Conservation (phyloP, 2,888 invertebrate genomes). For the Drosophila prolongata region DNA sequence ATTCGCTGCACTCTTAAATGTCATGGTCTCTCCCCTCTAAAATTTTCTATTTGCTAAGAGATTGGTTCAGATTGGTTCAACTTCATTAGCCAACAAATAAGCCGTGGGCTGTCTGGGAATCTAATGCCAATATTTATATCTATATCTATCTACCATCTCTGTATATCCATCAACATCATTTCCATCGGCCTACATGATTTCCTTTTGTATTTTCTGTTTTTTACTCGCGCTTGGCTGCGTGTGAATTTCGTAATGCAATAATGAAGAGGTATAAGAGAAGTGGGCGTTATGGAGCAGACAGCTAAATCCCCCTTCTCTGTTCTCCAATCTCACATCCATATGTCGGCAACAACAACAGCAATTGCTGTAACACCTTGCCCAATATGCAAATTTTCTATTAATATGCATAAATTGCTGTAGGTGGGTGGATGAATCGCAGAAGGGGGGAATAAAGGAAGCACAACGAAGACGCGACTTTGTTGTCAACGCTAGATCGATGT, state of each 20-base stretch:
- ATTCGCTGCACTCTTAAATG: slow-evolving; percentile 32
- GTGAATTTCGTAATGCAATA: slow-evolving; percentile 47
- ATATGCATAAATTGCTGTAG: slow-evolving; percentile 68
- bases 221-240: slow-evolving; percentile 40
- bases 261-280: slow-evolving; percentile 32
- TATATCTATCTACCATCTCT: slow-evolving; percentile 12
- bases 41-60: slow-evolving; percentile 8
- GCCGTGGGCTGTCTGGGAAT: slow-evolving; percentile 42
- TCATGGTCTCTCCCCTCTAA: slow-evolving; percentile 35
- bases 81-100: slow-evolving; percentile 43
- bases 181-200: slow-evolving; percentile 31
- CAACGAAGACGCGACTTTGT: slow-evolving; percentile 60
- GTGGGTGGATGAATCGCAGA: slow-evolving; percentile 9
- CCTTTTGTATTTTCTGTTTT: slow-evolving; percentile 14
- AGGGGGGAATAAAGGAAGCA: slow-evolving; percentile 11
- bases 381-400: slow-evolving; percentile 73
- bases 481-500: slow-evolving; percentile 26
- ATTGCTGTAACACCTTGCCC: slow-evolving; percentile 57
- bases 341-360: slow-evolving; percentile 29
- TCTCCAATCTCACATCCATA: slow-evolving; percentile 18
- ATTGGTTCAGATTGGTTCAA: slow-evolving; percentile 48
- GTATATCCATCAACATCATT: slow-evolving; percentile 25
- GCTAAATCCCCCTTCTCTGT: neutral
- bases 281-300: slow-evolving; percentile 30
- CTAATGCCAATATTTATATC: slow-evolving; percentile 7